phyloP scores from a whole-genome alignment of 92 coral and sea anemone genomes.

The Porites evermanni region DNA sequence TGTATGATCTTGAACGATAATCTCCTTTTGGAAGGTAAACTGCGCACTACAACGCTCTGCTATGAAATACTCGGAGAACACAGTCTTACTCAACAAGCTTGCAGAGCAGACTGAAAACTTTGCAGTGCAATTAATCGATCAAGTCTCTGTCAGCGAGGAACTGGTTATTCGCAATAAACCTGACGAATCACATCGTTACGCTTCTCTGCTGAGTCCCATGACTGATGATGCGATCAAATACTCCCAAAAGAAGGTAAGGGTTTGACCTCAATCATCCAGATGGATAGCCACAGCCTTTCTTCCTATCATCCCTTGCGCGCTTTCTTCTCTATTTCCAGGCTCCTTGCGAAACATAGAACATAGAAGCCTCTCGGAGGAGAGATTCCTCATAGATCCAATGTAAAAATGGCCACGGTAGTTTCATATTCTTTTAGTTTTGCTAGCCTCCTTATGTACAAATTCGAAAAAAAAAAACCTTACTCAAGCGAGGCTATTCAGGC shows the following conservation, averaged over 20 bases:
- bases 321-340: too few relatives aligned
- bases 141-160: conserved; percentile 12
- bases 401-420: too few relatives aligned
- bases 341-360: too few relatives aligned
- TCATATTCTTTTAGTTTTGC: too few relatives aligned
- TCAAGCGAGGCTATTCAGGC: too few relatives aligned
- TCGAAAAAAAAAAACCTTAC: too few relatives aligned
- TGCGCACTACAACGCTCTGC: not conserved
- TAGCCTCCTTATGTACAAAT: too few relatives aligned
- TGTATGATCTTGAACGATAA: not conserved
- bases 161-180: conserved; percentile 10
- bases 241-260: conserved; percentile 44
- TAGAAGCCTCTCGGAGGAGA: too few relatives aligned
- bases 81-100: conserved; percentile 23
- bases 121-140: conserved; percentile 47
- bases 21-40: conserved; percentile 4
- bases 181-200: conserved; percentile 5
- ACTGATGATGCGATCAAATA: conserved; percentile 31
- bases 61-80: conserved; percentile 19
- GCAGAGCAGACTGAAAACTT: conserved; percentile 49
- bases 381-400: too few relatives aligned
- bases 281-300: too few relatives aligned
- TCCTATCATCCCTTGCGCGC: too few relatives aligned
- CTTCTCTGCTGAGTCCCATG: conserved; percentile 34
- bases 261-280: too few relatives aligned